phyloP scores from a whole-genome alignment of 2,888 invertebrate species.

The Cerceris ruficornis region DNA sequence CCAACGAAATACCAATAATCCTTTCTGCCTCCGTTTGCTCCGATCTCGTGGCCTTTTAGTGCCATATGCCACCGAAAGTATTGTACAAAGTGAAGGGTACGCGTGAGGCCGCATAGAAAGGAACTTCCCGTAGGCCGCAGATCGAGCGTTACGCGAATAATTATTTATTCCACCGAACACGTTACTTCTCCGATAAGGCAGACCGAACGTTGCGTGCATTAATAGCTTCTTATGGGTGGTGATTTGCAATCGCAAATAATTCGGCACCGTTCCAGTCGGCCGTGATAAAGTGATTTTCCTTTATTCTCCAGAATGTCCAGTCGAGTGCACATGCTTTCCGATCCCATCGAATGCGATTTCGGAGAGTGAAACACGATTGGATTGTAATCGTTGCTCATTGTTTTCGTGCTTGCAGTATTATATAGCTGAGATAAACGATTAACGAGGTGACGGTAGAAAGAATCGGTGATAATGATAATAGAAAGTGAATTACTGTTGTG shows the following conservation, averaged over 20 bases:
- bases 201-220: constrained; percentile 13
- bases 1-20: constrained; percentile 2
- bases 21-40: constrained; percentile 17
- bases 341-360: not conserved
- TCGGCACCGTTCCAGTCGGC: not conserved
- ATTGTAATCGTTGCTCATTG: no score
- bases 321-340: not conserved
- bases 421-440: no score
- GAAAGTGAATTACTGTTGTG: no score
- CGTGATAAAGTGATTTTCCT: not conserved
- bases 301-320: not conserved
- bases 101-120: constrained; percentile 66
- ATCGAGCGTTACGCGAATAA: constrained; percentile 71
- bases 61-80: constrained; percentile 52
- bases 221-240: constrained; percentile 20
- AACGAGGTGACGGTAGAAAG: no score
- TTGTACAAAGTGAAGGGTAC: constrained; percentile 72
- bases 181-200: constrained; percentile 41
- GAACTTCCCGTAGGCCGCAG: constrained; percentile 66
- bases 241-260: not conserved
- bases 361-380: no score
- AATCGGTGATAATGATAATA: no score
- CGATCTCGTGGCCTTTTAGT: constrained; percentile 41
- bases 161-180: constrained; percentile 69
- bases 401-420: no score